Percentiles rank a stretch among this genome's conserved stretches.
Evolutionary conservation across 2,797 vertebrate genomes (phyloP).

Genomic region (Dromococcyx pavoninus): DNA sequence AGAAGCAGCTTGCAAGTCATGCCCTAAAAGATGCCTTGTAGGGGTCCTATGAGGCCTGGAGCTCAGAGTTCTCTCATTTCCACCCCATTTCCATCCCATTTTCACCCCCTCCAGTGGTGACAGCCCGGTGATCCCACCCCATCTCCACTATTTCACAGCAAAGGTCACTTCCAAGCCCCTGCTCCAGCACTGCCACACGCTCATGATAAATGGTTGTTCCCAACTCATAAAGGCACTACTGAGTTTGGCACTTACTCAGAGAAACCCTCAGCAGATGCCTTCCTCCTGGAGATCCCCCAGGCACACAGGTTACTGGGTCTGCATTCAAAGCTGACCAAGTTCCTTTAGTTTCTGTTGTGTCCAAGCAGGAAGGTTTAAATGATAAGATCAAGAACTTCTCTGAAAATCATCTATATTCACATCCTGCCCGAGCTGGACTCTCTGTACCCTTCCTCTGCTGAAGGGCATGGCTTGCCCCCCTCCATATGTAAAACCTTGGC

Average conservation of each 20-base stretch:
- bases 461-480: not conserved
- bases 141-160: not conserved
- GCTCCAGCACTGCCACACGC: not conserved
- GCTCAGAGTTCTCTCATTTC: not conserved
- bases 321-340: not conserved
- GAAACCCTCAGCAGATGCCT: not conserved
- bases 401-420: constrained; percentile 25
- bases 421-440: not conserved
- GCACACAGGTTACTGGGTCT: accelerated
- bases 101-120: accelerated
- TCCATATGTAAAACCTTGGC: not conserved
- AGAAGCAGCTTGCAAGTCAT: not conserved
- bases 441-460: not conserved
- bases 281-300: not conserved
- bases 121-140: not conserved
- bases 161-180: not conserved
- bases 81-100: not conserved
- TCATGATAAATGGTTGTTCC: not conserved
- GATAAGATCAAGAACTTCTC: constrained; percentile 24
- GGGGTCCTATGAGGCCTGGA: accelerated
- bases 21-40: not conserved
- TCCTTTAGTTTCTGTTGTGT: not conserved
- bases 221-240: not conserved
- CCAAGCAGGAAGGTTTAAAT: not conserved
- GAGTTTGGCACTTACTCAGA: not conserved